Evolutionary conservation across 2,888 invertebrate species (phyloP).

Genomic region (Pharmacophagus antenor): DNA sequence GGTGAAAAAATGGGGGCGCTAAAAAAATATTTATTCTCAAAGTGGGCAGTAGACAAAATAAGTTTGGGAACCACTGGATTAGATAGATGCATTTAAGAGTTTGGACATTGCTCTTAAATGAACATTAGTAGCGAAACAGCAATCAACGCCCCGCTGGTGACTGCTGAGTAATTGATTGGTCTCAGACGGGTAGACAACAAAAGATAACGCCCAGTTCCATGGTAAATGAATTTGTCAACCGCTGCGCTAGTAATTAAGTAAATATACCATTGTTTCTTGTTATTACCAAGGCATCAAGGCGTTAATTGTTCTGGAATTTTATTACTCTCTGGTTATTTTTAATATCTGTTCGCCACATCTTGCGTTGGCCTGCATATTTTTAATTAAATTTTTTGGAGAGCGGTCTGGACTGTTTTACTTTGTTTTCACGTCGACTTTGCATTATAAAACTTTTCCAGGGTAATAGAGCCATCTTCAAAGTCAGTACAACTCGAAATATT

Average conservation of each 20-base stretch:
- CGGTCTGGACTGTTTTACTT: conserved; percentile 2
- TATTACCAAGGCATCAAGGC: conserved; percentile 36
- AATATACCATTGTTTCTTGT: conserved; percentile 62
- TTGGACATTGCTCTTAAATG: conserved; percentile 46
- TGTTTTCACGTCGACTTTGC: background rate
- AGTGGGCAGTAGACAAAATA: background rate
- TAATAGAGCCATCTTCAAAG: background rate
- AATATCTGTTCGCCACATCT: conserved; percentile 16
- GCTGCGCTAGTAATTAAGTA: conserved; percentile 72
- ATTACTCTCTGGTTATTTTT: conserved; percentile 28
- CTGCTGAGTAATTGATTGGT: conserved; percentile 71
- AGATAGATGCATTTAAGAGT: conserved; percentile 40
- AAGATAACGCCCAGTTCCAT: conserved; percentile 66
- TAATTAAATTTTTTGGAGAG: conserved; percentile 12
- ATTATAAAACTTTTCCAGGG: background rate
- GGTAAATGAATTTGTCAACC: conserved; percentile 77
- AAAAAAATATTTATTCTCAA: too few relatives aligned
- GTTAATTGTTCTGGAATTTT: conserved; percentile 43
- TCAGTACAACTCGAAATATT: background rate
- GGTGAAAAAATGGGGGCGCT: background rate
- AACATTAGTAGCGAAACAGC: conserved; percentile 51
- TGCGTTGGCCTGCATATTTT: conserved; percentile 13
- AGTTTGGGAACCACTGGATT: conserved; percentile 7
- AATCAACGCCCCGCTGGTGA: conserved; percentile 65
- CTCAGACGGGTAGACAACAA: conserved; percentile 70